Evolutionary conservation across 2,797 vertebrate species (phyloP).

Genomic region (Distichodus sexfasciatus): DNA sequence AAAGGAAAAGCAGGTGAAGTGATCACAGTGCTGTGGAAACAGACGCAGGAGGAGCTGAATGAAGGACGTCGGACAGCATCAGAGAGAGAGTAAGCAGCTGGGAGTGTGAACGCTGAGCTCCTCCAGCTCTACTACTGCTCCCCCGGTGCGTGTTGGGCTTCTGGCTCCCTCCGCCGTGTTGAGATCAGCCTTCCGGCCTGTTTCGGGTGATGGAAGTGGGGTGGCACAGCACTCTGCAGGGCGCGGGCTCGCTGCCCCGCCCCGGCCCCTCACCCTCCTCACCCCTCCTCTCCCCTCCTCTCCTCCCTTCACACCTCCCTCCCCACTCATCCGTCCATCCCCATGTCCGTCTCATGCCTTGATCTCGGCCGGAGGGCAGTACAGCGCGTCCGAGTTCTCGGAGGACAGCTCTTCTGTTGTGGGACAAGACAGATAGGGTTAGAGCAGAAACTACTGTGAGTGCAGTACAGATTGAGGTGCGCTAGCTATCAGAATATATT

Average conservation of each 20-base stretch:
- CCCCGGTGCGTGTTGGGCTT: constrained; percentile 50
- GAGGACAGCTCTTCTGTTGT: constrained; percentile 86
- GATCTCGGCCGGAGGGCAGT: constrained; percentile 86
- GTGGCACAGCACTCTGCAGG: constrained; percentile 59
- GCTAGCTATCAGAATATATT: too few relatives aligned
- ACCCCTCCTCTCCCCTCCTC: constrained; percentile 23
- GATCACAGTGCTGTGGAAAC: constrained; percentile 53
- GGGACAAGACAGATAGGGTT: not conserved
- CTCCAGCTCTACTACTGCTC: constrained; percentile 77
- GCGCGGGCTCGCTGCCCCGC: constrained; percentile 43
- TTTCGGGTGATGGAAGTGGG: constrained; percentile 56
- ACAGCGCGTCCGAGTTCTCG: constrained; percentile 90
- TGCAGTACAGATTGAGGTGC: too few relatives aligned
- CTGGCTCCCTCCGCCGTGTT: constrained; percentile 48
- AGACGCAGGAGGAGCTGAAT: constrained; percentile 50
- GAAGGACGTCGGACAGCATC: constrained; percentile 65
- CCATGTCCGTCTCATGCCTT: constrained; percentile 91
- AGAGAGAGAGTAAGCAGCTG: constrained; percentile 80
- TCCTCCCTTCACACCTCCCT: constrained; percentile 18
- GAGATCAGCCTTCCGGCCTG: constrained; percentile 50
- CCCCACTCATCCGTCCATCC: not conserved
- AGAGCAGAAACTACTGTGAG: not conserved
- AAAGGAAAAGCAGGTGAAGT: constrained; percentile 30
- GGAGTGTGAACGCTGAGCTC: constrained; percentile 49
- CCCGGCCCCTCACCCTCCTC: constrained; percentile 37